Evolutionary conservation across 2,888 invertebrate species (phyloP), one percentile per base, ranked within the genome.

Genomic region (Brenthis ino): DNA sequence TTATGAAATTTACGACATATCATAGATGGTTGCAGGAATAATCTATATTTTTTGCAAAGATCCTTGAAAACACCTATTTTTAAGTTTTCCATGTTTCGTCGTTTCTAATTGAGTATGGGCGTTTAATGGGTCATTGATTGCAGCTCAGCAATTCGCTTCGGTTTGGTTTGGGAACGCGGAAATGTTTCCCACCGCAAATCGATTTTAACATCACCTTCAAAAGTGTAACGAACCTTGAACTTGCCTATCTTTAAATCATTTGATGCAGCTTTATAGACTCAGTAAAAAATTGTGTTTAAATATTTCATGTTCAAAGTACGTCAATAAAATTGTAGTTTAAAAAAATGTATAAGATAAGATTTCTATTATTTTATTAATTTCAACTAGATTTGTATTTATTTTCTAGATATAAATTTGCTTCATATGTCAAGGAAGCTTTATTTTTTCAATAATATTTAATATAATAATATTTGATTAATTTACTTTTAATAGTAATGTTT

Each of bases 71-170:
- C 48, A 72, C 75, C 71, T 67, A 73, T 77, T 57, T 53, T 81
- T 81, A 82, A 82, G 80, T 79, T 80, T 79, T 72, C 77, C 75
- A 11, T 50, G 81, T 83, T 85, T 81, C 82, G n/a, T 48, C 33
- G 14, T 69, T 28, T 80, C 81, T 84, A 83, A 86, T 85, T 83
- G 81, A 80, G 82, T 79, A 84, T 87, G 84, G 90, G 85, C 85
- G 89, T 85, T 84, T 85, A 88, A 87, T 86, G 77, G 82, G 73
- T 75, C 80, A 77, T 76, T 82, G 82, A 84, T 86, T 84, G 82
- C 82, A 78, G 76, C 72, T 75, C 76, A 70, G 75, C 80, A 76
- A 84, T 86, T 85, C 81, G 84, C 71, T 79, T 77, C 82, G 83
- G 81, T 75, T 72, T 72, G 73, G 80, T 75, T 72, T 72, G 73